phyloP scores from a whole-genome alignment of 2,888 invertebrate species.

The Catocala sponsa region DNA sequence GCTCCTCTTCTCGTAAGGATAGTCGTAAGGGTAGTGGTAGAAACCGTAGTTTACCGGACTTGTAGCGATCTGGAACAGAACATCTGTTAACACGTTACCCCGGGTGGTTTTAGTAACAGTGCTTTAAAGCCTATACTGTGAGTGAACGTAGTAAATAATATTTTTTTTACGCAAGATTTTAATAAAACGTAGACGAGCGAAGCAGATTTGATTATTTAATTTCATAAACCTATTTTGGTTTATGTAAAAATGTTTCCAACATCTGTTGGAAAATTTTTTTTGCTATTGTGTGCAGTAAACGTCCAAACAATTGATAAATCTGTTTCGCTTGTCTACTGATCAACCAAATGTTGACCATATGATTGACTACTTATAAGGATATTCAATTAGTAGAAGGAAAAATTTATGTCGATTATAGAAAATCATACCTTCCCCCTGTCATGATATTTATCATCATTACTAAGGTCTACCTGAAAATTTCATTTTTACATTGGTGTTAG shows the following conservation, averaged over 20 bases:
- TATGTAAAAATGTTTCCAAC: too few relatives aligned
- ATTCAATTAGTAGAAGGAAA: constrained; percentile 30
- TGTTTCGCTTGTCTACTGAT: too few relatives aligned
- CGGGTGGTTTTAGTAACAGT: constrained; percentile 66
- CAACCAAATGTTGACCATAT: too few relatives aligned
- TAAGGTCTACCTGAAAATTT: constrained; percentile 81
- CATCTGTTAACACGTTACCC: constrained; percentile 84
- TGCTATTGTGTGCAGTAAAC: too few relatives aligned
- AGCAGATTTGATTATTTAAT: too few relatives aligned
- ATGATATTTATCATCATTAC: constrained; percentile 76
- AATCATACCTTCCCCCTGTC: constrained; percentile 81
- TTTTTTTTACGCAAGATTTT: not conserved
- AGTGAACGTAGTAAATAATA: not conserved
- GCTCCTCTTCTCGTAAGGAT: constrained; percentile 77
- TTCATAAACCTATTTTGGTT: too few relatives aligned
- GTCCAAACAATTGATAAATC: too few relatives aligned
- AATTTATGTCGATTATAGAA: constrained; percentile 54
- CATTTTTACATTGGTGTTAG: constrained; percentile 57
- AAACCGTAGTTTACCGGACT: constrained; percentile 93
- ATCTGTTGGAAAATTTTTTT: too few relatives aligned
- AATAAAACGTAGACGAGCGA: not conserved
- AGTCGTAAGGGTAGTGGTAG: constrained; percentile 89
- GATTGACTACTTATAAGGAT: too few relatives aligned
- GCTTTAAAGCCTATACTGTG: constrained; percentile 67
- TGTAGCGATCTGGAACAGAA: constrained; percentile 90